Base-by-base conservation (phyloP, 2,113 vertebrate genomes). In the Coryphaenoides rupestris region DNA sequence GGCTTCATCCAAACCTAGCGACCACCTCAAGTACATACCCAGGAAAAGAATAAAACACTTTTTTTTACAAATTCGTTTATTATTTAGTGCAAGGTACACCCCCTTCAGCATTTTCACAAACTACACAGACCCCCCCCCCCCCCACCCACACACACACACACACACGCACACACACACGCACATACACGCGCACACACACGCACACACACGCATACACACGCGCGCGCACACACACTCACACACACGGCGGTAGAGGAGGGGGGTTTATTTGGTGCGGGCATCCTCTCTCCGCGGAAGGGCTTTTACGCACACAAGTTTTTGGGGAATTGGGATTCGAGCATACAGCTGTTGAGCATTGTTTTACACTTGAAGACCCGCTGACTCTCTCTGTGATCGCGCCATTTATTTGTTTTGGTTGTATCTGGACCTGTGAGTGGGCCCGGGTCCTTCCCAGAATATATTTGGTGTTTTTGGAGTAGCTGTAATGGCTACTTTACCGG, bases 401-500 rank as follows among this genome's bases (percentile, higher is more conserved):
- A 62, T 60, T 60, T 47, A 33, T 19, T 63, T 65, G 24, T 67
- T 40, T 40, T 7, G 33, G 6, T 7, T 7, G 33, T 2, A 40
- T 40, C 73, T 89, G 90, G 89, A 88, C 82, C 68, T 75, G 63
- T 69, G 62, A 76, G 72, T 73, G 65, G 33, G 58, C 70, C 77
- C 66, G 60, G 40, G 75, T 66, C 69, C n/a, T n/a, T 58, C 72
- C 50, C 70, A 66, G 49, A 65, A 61, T 58, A 45, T 56, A 55
- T 55, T 63, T 58, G 66, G 45, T 71, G 61, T 73, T 70, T 66
- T 66, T 64, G 52, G 58, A 75, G 87, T 90, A 86, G 88, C 87
- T 90, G 78, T 60, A 79, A 92, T 91, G 90, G 89, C 90, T 91
- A 89, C 90, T 83, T 85, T 98, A 73, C 93, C 94, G 74, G 95